phyloP scores from a whole-genome alignment of 23 tunicate genomes.

The Trididemnum miniatum region DNA sequence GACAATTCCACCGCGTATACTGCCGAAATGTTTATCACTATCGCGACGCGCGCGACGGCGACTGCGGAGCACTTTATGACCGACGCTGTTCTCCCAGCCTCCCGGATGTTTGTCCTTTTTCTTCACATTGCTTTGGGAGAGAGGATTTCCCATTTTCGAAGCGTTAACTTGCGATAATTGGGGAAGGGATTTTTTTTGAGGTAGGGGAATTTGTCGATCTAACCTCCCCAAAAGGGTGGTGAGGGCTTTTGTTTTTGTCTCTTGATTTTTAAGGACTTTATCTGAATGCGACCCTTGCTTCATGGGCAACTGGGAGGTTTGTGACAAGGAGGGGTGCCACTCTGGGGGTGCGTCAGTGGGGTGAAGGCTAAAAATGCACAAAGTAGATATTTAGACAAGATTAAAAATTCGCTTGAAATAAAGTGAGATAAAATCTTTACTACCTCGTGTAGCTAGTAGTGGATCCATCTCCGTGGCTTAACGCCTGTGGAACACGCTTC shows the following conservation, averaged over 20 bases:
- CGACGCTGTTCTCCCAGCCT: conserved; percentile 39
- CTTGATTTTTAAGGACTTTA: background rate
- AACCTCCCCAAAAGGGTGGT: conserved; percentile 4
- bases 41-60: conserved; percentile 13
- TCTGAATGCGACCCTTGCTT: too few relatives aligned
- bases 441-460: too few relatives aligned
- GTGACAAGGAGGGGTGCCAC: background rate
- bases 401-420: too few relatives aligned
- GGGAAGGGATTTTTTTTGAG: background rate
- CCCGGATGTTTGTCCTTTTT: background rate
- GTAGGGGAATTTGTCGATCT: too few relatives aligned
- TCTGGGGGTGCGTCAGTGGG: background rate
- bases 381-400: too few relatives aligned
- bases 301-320: too few relatives aligned
- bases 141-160: background rate
- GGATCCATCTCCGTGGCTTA: too few relatives aligned
- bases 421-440: too few relatives aligned
- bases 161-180: background rate
- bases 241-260: conserved; percentile 9
- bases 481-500: too few relatives aligned
- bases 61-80: conserved; percentile 15
- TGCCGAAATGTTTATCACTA: conserved; percentile 32
- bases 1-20: conserved; percentile 22
- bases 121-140: too few relatives aligned
- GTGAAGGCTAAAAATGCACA: too few relatives aligned